phyloP scores from a whole-genome alignment of 2,888 invertebrate species.

The Periphyllus acericola region DNA sequence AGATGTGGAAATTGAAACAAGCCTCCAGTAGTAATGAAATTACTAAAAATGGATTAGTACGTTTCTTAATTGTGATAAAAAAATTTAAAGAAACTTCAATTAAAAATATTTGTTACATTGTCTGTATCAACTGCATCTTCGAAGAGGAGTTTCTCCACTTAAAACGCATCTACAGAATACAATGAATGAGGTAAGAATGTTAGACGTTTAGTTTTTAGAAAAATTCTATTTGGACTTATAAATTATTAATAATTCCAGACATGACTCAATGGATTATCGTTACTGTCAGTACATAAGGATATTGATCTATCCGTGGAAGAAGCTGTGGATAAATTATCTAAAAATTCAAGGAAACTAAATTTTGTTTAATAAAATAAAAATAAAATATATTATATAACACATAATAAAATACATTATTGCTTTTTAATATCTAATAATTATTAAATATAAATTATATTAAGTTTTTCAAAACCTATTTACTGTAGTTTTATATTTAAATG shows the following conservation, averaged over 20 bases:
- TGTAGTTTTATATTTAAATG: too few species aligned
- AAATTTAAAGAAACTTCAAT: neutral
- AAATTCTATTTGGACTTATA: neutral
- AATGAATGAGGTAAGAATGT: neutral
- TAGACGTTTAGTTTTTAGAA: neutral
- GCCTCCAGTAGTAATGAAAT: neutral
- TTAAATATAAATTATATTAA: too few species aligned
- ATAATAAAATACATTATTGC: too few species aligned
- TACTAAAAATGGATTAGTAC: too few species aligned
- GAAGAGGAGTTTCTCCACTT: neutral
- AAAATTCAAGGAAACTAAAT: neutral
- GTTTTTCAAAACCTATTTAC: too few species aligned
- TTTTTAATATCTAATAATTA: too few species aligned
- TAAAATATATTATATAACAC: too few species aligned
- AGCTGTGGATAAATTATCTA: neutral
- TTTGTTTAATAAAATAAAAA: constrained; percentile 4
- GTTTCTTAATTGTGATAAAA: neutral
- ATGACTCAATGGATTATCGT: neutral
- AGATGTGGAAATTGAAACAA: constrained; percentile 18
- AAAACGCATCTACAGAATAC: neutral
- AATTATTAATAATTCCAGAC: neutral
- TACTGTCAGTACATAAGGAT: neutral
- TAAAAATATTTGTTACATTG: neutral
- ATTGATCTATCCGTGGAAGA: neutral
- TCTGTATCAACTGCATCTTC: neutral